Evolutionary conservation across 1,140 invertebrate species (phyloP).

Genomic region (Meloidogyne floridensis): DNA sequence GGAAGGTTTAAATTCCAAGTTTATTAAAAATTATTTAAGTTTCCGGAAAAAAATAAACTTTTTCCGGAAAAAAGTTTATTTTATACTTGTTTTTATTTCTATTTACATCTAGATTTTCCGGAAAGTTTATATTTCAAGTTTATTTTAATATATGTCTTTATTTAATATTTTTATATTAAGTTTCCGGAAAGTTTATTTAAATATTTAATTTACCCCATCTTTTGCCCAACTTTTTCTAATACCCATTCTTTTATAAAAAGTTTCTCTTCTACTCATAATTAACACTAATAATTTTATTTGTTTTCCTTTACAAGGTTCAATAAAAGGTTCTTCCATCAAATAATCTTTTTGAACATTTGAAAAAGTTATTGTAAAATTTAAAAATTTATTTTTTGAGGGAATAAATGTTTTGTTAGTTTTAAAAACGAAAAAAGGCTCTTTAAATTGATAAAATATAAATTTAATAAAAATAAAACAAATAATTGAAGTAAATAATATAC

Average conservation of each 20-base stretch:
- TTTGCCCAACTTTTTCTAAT: constrained; percentile 28
- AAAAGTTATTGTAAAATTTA: background rate
- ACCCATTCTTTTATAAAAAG: constrained; percentile 13
- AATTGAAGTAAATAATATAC: background rate
- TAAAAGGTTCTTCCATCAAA: background rate
- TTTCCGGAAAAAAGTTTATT: too few relatives aligned
- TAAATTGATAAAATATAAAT: background rate
- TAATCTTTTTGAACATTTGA: constrained; percentile 4
- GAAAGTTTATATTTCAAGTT: constrained; percentile 11
- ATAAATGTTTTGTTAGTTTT: background rate
- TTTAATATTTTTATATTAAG: too few relatives aligned
- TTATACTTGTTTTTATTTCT: too few relatives aligned
- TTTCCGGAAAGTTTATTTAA: background rate
- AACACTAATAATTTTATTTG: constrained; percentile 25
- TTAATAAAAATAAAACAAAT: background rate
- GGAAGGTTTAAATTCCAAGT: background rate
- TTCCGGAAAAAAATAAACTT: too few relatives aligned
- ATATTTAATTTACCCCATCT: constrained; percentile 3
- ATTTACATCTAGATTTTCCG: background rate
- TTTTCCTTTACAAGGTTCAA: background rate
- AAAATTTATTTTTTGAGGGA: background rate
- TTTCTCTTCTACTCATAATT: constrained; percentile 22
- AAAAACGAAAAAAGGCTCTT: background rate
- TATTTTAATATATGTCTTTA: too few relatives aligned
- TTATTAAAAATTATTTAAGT: too few relatives aligned